Evolutionary conservation across 2,113 vertebrate genomes (phyloP).

Genomic region (Apeltes quadracus): DNA sequence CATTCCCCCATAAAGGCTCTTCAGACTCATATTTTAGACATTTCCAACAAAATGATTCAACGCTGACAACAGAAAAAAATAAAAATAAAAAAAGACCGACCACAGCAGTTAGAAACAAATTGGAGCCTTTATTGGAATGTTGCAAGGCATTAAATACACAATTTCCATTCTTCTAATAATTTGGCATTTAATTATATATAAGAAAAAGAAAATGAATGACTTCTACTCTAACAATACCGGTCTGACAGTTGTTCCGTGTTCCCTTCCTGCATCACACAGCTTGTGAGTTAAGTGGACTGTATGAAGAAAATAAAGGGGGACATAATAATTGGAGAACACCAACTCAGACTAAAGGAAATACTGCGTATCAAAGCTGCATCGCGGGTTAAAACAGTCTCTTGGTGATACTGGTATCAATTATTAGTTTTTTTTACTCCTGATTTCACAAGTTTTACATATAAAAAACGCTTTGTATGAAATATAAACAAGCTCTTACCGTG

Average conservation of each 20-base stretch:
- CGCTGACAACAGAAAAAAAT: background rate
- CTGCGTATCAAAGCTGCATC: constrained; percentile 60
- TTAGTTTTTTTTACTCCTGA: constrained; percentile 28
- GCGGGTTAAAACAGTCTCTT: constrained; percentile 62
- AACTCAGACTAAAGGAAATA: constrained; percentile 39
- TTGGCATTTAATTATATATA: constrained; percentile 79
- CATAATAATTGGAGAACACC: constrained; percentile 18
- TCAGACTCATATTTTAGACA: background rate
- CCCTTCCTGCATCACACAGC: constrained; percentile 81
- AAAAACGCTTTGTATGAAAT: constrained; percentile 90
- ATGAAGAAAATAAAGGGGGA: constrained; percentile 65
- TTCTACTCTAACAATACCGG: constrained; percentile 87
- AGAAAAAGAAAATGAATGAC: constrained; percentile 79
- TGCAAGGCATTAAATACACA: constrained; percentile 92
- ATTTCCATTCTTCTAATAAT: constrained; percentile 86
- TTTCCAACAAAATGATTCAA: background rate
- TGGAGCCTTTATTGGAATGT: constrained; percentile 96
- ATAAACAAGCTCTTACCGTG: constrained; percentile 89
- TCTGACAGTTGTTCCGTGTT: constrained; percentile 83
- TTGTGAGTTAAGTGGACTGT: constrained; percentile 67
- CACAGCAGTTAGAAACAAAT: constrained; percentile 88
- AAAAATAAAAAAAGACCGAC: background rate
- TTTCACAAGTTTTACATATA: constrained; percentile 88
- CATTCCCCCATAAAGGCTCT: background rate
- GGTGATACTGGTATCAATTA: constrained; percentile 35